Evolutionary conservation across 2,797 vertebrate genomes (phyloP).

Genomic region (Linurgus olivaceus): DNA sequence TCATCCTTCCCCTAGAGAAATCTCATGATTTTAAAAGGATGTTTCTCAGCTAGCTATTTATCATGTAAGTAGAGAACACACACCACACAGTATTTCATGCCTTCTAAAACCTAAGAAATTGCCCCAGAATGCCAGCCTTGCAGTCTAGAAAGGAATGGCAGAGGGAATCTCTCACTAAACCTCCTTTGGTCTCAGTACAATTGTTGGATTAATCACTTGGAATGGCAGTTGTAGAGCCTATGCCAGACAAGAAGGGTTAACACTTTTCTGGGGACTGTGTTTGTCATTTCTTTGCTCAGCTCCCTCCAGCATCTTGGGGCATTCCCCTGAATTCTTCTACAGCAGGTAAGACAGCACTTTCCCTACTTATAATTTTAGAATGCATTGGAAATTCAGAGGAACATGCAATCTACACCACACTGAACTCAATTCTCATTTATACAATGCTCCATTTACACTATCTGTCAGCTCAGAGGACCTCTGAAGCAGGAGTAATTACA

Average conservation of each 20-base stretch:
- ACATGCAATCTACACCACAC: not conserved
- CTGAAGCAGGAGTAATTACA: constrained; percentile 40
- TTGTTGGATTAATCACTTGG: not conserved
- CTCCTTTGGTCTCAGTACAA: not conserved
- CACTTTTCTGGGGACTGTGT: not conserved
- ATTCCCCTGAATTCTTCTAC: not conserved
- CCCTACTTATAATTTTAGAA: not conserved
- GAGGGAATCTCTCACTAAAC: not conserved
- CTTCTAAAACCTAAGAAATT: not conserved
- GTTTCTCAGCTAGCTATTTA: constrained; percentile 31
- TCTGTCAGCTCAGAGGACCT: constrained; percentile 16
- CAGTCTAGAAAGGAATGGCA: not conserved
- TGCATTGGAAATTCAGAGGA: not conserved
- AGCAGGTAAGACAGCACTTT: not conserved
- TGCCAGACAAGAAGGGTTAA: not conserved
- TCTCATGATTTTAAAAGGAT: not conserved
- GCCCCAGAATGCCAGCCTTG: not conserved
- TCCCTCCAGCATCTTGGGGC: not conserved
- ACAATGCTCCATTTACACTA: constrained; percentile 7
- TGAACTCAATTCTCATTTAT: constrained; percentile 7
- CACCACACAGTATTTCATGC: not conserved
- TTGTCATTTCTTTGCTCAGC: not conserved
- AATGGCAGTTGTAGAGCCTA: not conserved
- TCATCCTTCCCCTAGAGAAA: not conserved
- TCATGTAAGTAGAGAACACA: constrained; percentile 4